Evolutionary conservation across 2,113 vertebrate species (phyloP), one percentile per base, ranked within the genome.

Genomic region (Pipra filicauda): DNA sequence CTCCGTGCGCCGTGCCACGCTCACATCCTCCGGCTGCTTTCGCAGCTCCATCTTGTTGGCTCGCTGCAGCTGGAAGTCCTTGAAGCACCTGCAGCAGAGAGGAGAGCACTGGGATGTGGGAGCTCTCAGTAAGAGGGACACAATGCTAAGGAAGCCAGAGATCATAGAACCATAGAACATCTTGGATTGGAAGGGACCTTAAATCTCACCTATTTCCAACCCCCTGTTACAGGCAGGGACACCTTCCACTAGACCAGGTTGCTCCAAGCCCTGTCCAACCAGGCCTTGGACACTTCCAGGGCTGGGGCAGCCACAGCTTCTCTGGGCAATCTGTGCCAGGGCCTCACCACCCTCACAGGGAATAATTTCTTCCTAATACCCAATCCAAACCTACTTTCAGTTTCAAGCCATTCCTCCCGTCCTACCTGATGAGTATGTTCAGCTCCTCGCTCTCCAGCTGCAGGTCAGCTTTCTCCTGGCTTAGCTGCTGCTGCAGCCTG

Each of bases 401-500:
- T 64, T 71, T 77, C 62, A 77, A 90, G 64, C 57, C 41, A 57
- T 49, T 49, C 10, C 43, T 9, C 27, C 13, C 7, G 6, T 33
- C 57, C 33, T 71, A 99, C 99, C 99, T 99, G 97, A 99, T 99
- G 49, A 99, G 98, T 51, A 99, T 99, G 97, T 99, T 99, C 73
- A 99, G 98, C 95, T 99, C 99, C 96, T 99, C 99, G 0, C 99
- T 99, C 97, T 99, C 99, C 96, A 99, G 98, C 97, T 99, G 99
- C 96, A 99, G 97, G 87, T 98, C 99, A 7, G 98, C 98, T 93
- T 99, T 99, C 96, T 99, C 99, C 95, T 99, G 99, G 97, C 98
- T 99, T 62, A 99, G 98, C 97, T 99, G 99, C 97, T 99, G 98
- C 96, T 99, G 99, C 69, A 99, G 98, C 65, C 98, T 98, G 69